Conservation (phyloP, 1,140 invertebrate species). For the Dryas iulia region DNA sequence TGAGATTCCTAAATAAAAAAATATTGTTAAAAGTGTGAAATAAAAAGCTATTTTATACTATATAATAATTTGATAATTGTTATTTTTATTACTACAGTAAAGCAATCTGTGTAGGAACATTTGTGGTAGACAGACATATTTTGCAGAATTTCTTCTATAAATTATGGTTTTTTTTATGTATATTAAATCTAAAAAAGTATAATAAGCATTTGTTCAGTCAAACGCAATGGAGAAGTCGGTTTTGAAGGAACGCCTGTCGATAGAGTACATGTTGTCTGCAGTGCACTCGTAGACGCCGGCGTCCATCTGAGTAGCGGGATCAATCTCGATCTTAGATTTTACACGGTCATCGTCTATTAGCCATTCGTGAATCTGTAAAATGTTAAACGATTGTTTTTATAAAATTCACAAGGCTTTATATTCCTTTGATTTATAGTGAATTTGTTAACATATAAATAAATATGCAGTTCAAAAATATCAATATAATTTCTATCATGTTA, state of each 20-base stretch:
- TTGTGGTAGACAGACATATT: background rate
- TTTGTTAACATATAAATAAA: no score
- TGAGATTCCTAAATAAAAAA: no score
- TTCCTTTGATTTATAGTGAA: no score
- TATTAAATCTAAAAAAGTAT: background rate
- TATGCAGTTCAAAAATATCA: no score
- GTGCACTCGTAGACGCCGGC: slow-evolving; percentile 94
- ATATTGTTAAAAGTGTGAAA: no score
- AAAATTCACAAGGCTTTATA: no score
- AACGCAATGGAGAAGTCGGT: slow-evolving; percentile 95
- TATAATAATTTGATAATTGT: no score
- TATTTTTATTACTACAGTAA: no score
- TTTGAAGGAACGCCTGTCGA: slow-evolving; percentile 93
- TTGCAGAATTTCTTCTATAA: background rate
- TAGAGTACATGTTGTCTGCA: slow-evolving; percentile 96
- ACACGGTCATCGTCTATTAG: slow-evolving; percentile 88
- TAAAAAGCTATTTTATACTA: no score
- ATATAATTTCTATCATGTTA: no score
- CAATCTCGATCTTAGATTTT: slow-evolving; percentile 96
- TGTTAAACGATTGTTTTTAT: background rate
- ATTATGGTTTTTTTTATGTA: background rate
- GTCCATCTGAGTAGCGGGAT: slow-evolving; percentile 96
- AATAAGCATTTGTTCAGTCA: slow-evolving; percentile 80
- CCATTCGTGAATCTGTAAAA: slow-evolving; percentile 91
- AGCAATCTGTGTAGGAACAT: background rate